A percentile compares a stretch with the other conserved stretches of the same genome.
These are phyloP conservation scores for Polydesmus complanatus DNA, from an alignment of 2,888 invertebrate species.

Conservation along the genomic window DNA sequence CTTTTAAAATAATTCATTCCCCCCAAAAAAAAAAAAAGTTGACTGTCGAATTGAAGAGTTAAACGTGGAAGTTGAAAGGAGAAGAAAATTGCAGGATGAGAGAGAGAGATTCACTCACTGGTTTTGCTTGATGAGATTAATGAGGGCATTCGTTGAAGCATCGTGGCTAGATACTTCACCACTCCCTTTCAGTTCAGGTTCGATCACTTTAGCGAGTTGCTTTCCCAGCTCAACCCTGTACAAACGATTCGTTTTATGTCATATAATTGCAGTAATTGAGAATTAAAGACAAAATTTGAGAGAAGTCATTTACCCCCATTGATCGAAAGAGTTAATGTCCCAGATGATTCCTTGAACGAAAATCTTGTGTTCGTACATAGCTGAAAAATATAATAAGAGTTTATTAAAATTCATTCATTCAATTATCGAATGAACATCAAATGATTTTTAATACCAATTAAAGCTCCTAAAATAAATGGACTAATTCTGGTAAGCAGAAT, in stretches of 20 bases:
- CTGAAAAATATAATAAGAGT: conserved; percentile 40
- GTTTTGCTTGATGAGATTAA: conserved; percentile 64
- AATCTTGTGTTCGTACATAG: conserved; percentile 97
- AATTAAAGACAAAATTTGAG: conserved; percentile 6
- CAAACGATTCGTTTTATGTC: conserved; percentile 17
- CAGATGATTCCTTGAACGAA: conserved; percentile 97
- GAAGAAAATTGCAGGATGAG: too few relatives aligned
- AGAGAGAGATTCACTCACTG: too few relatives aligned
- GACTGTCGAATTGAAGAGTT: too few relatives aligned
- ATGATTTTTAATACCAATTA: conserved; percentile 58
- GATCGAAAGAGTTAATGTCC: conserved; percentile 99
- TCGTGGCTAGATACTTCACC: conserved; percentile 62
- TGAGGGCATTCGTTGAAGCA: conserved; percentile 89
- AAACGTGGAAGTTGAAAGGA: too few relatives aligned
- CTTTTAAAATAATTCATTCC: too few relatives aligned
- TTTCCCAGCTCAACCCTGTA: conserved; percentile 89
- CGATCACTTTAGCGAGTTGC: conserved; percentile 94
- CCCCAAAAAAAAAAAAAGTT: too few relatives aligned
- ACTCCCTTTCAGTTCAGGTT: conserved; percentile 67
- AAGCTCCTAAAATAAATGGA: conserved; percentile 80
- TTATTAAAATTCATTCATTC: too few relatives aligned
- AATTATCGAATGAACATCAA: neutral
- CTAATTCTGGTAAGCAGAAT: conserved; percentile 81
- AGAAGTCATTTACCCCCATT: conserved; percentile 66
- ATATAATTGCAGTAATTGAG: neutral